Conservation (phyloP, 2,113 vertebrate genomes). For the Aspidoscelis tigris region DNA sequence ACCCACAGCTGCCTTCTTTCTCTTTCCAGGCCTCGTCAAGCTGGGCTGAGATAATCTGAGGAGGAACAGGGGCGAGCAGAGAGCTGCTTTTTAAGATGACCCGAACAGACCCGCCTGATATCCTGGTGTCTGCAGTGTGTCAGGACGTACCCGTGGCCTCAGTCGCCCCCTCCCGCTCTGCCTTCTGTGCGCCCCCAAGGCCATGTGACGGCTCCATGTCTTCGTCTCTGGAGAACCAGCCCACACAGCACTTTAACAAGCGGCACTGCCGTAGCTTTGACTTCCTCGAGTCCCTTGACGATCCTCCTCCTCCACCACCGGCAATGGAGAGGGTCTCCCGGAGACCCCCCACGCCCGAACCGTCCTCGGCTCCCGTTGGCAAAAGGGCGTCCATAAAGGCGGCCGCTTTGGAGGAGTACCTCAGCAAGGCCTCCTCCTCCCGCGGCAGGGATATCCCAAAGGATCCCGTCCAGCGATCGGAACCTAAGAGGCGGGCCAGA, state of each 20-base stretch:
- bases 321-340: conserved; percentile 81
- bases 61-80: conserved; percentile 67
- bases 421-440: conserved; percentile 67
- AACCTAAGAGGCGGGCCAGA: conserved; percentile 83
- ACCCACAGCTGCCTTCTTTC: not conserved
- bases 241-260: conserved; percentile 87
- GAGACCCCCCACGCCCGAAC: conserved; percentile 72
- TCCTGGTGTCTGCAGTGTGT: conserved; percentile 93
- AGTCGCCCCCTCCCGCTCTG: conserved; percentile 66
- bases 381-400: conserved; percentile 75
- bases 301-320: conserved; percentile 69
- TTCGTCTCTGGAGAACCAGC: conserved; percentile 80
- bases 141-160: conserved; percentile 87
- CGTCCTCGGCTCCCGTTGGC: conserved; percentile 51
- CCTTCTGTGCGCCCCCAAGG: conserved; percentile 74
- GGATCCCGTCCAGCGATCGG: conserved; percentile 70
- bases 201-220: conserved; percentile 89
- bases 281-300: conserved; percentile 92
- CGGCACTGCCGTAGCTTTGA: conserved; percentile 97
- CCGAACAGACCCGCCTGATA: conserved; percentile 94
- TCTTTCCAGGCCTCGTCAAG: conserved; percentile 57
- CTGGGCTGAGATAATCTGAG: conserved; percentile 80
- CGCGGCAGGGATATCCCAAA: conserved; percentile 73
- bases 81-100: conserved; percentile 90
- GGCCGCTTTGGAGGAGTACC: conserved; percentile 70